Evolutionary conservation across 2,797 vertebrate species (phyloP).

Genomic region (Anguilla pacifica): DNA sequence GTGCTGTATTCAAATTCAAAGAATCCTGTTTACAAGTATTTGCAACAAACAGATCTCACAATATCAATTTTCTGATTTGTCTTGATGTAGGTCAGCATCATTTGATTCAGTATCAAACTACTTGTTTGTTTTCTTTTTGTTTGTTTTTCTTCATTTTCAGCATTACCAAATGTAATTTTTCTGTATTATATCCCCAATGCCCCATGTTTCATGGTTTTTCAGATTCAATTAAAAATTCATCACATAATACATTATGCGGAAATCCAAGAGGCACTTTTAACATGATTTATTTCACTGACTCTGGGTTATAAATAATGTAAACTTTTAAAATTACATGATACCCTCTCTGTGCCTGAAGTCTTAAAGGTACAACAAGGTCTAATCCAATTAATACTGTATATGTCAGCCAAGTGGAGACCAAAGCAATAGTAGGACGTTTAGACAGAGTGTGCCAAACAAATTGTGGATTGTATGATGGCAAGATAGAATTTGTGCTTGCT

Average conservation of each 20-base stretch:
- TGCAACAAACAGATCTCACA: not conserved
- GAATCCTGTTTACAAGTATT: not conserved
- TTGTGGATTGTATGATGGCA: not conserved
- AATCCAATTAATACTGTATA: not conserved
- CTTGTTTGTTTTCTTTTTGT: not conserved
- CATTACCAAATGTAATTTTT: not conserved
- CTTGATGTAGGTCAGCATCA: not conserved
- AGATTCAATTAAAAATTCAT: slow-evolving; percentile 62
- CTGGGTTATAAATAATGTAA: not conserved
- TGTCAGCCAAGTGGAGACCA: not conserved
- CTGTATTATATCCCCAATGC: not conserved
- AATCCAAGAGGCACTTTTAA: not conserved
- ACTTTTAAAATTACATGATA: slow-evolving; percentile 58
- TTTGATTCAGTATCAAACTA: not conserved
- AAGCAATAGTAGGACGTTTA: not conserved
- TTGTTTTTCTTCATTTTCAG: not conserved
- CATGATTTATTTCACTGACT: not conserved
- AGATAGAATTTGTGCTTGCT: not conserved
- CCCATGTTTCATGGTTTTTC: not conserved
- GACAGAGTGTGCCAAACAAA: not conserved
- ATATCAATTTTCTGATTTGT: not conserved
- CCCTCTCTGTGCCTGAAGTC: slow-evolving; percentile 39
- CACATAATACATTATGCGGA: slow-evolving; percentile 14
- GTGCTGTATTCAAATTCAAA: not conserved
- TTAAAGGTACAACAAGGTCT: not conserved